phyloP scores from a whole-genome alignment of 2,797 vertebrate species.

The Diceros bicornis region DNA sequence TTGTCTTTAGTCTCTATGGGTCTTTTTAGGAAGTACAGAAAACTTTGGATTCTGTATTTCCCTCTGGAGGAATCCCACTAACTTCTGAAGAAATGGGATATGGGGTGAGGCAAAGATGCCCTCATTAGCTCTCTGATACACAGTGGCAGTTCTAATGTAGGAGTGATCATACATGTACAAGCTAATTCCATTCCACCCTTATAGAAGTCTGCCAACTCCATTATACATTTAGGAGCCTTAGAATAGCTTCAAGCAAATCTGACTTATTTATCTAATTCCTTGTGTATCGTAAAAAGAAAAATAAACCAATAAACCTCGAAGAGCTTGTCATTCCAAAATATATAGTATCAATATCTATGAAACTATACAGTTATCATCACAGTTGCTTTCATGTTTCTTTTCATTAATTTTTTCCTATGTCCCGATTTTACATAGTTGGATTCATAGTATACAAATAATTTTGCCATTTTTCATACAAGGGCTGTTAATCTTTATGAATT shows the following conservation, averaged over 20 bases:
- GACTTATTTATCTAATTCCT: not conserved
- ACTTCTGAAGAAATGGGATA: not conserved
- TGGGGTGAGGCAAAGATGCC: not conserved
- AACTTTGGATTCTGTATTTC: not conserved
- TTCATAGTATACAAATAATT: not conserved
- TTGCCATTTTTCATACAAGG: not conserved
- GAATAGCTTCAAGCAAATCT: not conserved
- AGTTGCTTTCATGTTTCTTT: not conserved
- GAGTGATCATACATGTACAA: not conserved
- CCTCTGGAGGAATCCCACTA: not conserved
- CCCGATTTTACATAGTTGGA: not conserved
- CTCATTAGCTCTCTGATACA: not conserved
- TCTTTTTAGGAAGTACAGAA: not conserved
- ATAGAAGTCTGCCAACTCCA: not conserved
- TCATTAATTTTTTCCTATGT: not conserved
- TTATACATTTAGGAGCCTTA: not conserved
- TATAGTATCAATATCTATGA: not conserved
- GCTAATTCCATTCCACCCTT: not conserved
- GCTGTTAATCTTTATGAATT: not conserved
- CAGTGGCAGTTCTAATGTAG: not conserved
- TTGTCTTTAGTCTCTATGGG: not conserved
- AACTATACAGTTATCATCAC: not conserved
- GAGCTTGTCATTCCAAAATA: not conserved
- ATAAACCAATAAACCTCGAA: not conserved
- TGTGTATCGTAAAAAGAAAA: not conserved